Conservation (phyloP, 2,888 invertebrate genomes). For the Stenodema calcarata region DNA sequence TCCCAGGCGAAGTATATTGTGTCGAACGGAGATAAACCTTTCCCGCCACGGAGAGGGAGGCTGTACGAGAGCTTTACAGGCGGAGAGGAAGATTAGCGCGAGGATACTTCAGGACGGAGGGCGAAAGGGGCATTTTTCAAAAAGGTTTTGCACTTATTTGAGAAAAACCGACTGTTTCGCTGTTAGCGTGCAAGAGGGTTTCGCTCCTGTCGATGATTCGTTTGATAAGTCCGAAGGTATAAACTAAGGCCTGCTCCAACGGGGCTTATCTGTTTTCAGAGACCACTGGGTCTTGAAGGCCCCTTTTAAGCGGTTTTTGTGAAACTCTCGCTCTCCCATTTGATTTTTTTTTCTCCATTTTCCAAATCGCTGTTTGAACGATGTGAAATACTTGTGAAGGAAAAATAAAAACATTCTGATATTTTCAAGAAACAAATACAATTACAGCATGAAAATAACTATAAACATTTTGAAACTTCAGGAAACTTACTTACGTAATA, state of each 20-base stretch:
- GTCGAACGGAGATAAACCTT: neutral
- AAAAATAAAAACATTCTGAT: too few species aligned
- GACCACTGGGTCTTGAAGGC: neutral
- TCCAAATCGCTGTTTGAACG: neutral
- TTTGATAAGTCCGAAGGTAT: neutral
- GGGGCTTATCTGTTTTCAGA: neutral
- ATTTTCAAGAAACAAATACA: too few species aligned
- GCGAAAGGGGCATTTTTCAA: neutral
- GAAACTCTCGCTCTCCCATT: neutral
- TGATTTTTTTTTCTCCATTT: neutral
- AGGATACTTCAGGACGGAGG: neutral
- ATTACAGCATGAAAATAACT: too few species aligned
- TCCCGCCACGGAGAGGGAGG: neutral
- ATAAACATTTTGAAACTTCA: too few species aligned
- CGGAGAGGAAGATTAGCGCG: neutral
- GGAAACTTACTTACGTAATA: too few species aligned
- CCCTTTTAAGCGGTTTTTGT: neutral
- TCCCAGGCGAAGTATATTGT: neutral
- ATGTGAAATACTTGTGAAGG: too few species aligned
- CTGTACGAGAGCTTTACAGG: neutral
- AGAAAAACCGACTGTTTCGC: neutral
- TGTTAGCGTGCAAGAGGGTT: neutral
- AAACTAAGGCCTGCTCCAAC: neutral
- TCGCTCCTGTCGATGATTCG: neutral
- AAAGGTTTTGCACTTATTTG: neutral